These are phyloP conservation scores for Orthosia cruda DNA, from an alignment of 2,888 invertebrate genomes.

Conservation along the genomic window DNA sequence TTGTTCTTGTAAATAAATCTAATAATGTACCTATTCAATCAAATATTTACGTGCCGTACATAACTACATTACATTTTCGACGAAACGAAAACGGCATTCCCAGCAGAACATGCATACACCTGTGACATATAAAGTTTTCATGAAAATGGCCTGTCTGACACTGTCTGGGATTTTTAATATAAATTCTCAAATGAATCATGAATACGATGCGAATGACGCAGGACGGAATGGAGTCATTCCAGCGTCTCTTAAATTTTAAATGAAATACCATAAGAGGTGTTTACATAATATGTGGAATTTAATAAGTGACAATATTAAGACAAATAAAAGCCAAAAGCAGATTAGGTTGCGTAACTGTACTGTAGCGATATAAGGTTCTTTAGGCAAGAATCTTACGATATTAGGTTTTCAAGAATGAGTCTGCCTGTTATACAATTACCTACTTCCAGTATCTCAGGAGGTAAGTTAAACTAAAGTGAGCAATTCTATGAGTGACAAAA, in stretches of 20 bases:
- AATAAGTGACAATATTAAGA: constrained; percentile 30
- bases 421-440: too few relatives aligned
- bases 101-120: constrained; percentile 17
- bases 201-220: constrained; percentile 27
- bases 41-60: constrained; percentile 10
- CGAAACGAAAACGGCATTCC: constrained; percentile 1
- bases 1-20: constrained; percentile 3
- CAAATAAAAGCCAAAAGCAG: constrained; percentile 17
- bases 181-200: constrained; percentile 59
- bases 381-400: background rate
- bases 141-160: constrained; percentile 40
- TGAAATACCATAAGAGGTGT: constrained; percentile 46
- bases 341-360: constrained; percentile 1
- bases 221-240: constrained; percentile 42
- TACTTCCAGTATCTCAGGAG: too few relatives aligned
- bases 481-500: background rate
- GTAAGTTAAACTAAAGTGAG: too few relatives aligned
- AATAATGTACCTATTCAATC: constrained; percentile 11
- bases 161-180: constrained; percentile 60
- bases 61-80: constrained; percentile 5
- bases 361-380: background rate
- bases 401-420: too few relatives aligned
- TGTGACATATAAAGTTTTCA: constrained; percentile 38
- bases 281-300: constrained; percentile 41
- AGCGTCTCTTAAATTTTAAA: constrained; percentile 50